Evolutionary conservation across 2,797 vertebrate species (phyloP).

Genomic region (Merluccius polli): DNA sequence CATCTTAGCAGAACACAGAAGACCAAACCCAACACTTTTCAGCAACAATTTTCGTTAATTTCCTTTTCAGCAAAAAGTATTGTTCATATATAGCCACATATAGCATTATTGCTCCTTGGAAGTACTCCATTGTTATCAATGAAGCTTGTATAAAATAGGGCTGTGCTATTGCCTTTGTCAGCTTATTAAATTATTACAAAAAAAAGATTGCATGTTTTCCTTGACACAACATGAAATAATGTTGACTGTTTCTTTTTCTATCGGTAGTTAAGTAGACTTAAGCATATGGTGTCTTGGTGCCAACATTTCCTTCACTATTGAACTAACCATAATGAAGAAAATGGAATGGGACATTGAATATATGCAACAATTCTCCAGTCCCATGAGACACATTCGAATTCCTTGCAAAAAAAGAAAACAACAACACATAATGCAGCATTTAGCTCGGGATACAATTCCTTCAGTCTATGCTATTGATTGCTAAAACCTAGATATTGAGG

Average conservation of each 20-base stretch:
- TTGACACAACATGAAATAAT: background rate
- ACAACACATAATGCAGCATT: slow-evolving; percentile 19
- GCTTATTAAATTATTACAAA: background rate
- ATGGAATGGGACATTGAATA: background rate
- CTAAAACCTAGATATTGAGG: slow-evolving; percentile 15
- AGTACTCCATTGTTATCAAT: background rate
- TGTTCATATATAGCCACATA: background rate
- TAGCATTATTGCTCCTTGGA: background rate
- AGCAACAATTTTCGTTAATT: too few relatives aligned
- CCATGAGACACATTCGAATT: background rate
- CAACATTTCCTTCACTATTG: slow-evolving; percentile 1
- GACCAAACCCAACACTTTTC: background rate
- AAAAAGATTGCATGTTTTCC: background rate
- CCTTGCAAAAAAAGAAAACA: slow-evolving; percentile 23
- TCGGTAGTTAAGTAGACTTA: background rate
- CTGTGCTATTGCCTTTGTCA: background rate
- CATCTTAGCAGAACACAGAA: background rate
- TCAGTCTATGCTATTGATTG: slow-evolving; percentile 13
- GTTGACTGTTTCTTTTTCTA: background rate
- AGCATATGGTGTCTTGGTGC: background rate
- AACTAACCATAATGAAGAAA: background rate
- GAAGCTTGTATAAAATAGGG: background rate
- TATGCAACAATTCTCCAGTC: background rate
- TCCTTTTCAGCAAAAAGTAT: background rate
- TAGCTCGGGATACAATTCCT: slow-evolving; percentile 12